Conservation (phyloP, 2,113 vertebrate genomes). For the Toxostoma redivivum region DNA sequence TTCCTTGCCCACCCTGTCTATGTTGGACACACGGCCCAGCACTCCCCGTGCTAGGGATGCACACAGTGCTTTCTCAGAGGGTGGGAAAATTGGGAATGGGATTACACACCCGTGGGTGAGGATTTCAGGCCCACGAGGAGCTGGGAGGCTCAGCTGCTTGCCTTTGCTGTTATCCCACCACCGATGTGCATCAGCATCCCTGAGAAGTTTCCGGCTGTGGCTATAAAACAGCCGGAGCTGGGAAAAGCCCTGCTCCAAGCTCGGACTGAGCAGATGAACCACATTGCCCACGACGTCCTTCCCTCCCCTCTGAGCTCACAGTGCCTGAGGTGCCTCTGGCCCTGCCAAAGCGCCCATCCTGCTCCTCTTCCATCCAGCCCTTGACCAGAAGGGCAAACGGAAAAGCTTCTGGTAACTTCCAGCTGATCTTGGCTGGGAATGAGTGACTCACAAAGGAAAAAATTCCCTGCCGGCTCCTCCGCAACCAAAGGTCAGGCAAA, state of each 20-base stretch:
- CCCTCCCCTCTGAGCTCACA: background rate
- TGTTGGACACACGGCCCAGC: fast-evolving
- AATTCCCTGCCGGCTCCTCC: background rate
- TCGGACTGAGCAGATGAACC: background rate
- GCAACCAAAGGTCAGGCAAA: constrained; percentile 23
- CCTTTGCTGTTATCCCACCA: background rate
- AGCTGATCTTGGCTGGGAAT: constrained; percentile 15
- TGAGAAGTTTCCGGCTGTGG: background rate
- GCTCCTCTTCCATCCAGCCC: background rate
- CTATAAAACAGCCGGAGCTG: background rate
- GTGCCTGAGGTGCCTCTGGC: background rate
- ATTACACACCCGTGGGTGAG: background rate
- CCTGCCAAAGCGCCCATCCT: background rate
- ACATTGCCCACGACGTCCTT: background rate
- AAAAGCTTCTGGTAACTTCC: constrained; percentile 41
- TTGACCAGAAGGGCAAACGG: constrained; percentile 5
- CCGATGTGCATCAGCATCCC: background rate
- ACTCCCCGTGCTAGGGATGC: background rate
- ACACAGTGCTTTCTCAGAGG: background rate
- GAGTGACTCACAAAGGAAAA: constrained; percentile 42
- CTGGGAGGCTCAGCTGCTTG: background rate
- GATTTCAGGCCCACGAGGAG: background rate
- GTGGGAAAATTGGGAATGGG: background rate
- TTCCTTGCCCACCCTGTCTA: background rate
- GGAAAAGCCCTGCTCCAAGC: background rate